Conservation (phyloP, 2,888 invertebrate species). For the Spodoptera picta region DNA sequence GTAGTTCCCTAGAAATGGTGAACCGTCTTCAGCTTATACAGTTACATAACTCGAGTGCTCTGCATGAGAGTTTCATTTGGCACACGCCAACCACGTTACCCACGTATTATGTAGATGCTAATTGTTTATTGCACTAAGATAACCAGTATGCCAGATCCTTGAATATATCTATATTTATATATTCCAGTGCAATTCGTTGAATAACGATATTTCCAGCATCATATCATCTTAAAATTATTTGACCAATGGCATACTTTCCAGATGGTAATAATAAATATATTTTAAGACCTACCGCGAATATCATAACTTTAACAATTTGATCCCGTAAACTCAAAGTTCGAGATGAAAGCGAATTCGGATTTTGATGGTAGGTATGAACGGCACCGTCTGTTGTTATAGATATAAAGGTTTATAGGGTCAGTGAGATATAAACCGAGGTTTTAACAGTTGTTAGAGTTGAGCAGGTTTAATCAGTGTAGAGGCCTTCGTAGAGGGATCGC, state of each 20-base stretch:
- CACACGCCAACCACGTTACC: constrained; percentile 56
- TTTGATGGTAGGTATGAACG: constrained; percentile 42
- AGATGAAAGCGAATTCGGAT: constrained; percentile 44
- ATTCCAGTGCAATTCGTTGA: constrained; percentile 23
- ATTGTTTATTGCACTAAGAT: constrained; percentile 35
- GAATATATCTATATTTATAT: constrained; percentile 29
- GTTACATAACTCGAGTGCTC: constrained; percentile 70
- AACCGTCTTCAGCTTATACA: constrained; percentile 70
- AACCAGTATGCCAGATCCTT: constrained; percentile 19
- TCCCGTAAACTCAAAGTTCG: constrained; percentile 30
- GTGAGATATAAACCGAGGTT: constrained; percentile 43
- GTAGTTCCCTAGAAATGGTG: constrained; percentile 67
- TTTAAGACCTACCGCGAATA: constrained; percentile 13
- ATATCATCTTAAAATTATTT: neutral
- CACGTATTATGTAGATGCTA: constrained; percentile 35
- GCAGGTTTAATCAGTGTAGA: constrained; percentile 88
- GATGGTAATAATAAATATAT: constrained; percentile 10
- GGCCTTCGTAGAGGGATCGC: constrained; percentile 93
- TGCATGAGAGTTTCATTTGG: constrained; percentile 66
- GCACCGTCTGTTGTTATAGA: constrained; percentile 19
- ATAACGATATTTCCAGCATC: no score
- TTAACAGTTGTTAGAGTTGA: constrained; percentile 46
- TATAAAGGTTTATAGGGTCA: constrained; percentile 24
- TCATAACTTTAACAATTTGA: constrained; percentile 1
- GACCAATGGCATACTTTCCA: constrained; percentile 11